Evolutionary conservation across 1,140 invertebrate species (phyloP), one percentile per base, ranked within the genome.

Genomic region (Anoplophora glabripennis): DNA sequence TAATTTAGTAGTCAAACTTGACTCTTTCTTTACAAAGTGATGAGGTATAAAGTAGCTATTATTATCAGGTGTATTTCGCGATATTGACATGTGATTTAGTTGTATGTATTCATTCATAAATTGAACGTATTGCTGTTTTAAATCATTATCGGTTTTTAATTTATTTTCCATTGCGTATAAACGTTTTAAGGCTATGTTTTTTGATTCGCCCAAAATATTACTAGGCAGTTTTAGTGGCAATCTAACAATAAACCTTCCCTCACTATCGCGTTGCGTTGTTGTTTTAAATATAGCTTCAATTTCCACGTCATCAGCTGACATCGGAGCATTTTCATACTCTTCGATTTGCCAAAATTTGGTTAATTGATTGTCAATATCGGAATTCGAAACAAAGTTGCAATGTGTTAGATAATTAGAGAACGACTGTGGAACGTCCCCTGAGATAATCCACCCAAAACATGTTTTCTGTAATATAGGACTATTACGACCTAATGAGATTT

Each of bases 31-130:
- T 0, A 74, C 69, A 7, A 46, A 35, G 53, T 69, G 64, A 63
- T 74, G 72, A 15, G 73, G 69, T 10, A 76, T 34, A 60, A 72
- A 73, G 62, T 59, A 59, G n/a, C 4, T 18, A n/a, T 42, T 28
- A 28, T 28, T 38, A 40, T 21, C 45, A n/a, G 37, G 7, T 51
- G 41, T 15, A 21, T 28, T 14, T 28, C 55, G 38, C 35, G 21
- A 55, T 46, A 36, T 38, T 46, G 66, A 46, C 67, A 72, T 70
- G 42, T 75, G 71, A 4, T 64, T 63, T n/a, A 71, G 57, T 7
- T 55, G 18, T 40, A 66, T 21, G 57, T 74, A 74, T 34, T 72
- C 69, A 34, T 59, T 37, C 48, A 77, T 67, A 36, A 75, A 72
- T 5, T 64, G 12, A 1, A 53, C 41, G 21, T 72, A 63, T 0